These are phyloP conservation scores for Tenthredo notha DNA, from an alignment of 2,888 invertebrate species.

Conservation along the genomic window DNA sequence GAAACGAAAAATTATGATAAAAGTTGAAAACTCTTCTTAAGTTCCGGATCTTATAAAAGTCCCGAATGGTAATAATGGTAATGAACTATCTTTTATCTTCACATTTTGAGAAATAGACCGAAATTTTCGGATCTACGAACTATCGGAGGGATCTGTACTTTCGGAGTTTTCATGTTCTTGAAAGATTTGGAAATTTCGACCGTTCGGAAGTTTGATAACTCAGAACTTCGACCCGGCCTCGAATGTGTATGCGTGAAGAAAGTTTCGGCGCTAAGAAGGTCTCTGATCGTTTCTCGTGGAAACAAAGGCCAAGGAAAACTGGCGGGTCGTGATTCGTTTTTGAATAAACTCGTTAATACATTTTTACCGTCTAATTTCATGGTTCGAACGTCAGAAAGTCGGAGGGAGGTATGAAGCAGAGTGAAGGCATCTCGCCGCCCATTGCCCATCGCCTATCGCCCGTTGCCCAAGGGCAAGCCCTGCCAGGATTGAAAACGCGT, in stretches of 20 bases:
- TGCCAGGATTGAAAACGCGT: constrained; percentile 31
- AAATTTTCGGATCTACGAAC: too few species aligned
- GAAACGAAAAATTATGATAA: not conserved
- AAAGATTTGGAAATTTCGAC: too few species aligned
- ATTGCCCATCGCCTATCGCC: constrained; percentile 16
- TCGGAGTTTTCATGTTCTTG: too few species aligned
- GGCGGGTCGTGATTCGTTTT: constrained; percentile 22
- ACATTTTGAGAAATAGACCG: too few species aligned
- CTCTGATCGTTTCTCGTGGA: constrained; percentile 3
- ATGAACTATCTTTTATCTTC: too few species aligned
- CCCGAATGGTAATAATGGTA: too few species aligned
- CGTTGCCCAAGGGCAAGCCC: not conserved
- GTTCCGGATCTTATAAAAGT: too few species aligned
- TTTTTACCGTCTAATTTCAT: constrained; percentile 60
- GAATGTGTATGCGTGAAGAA: not conserved
- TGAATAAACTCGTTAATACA: constrained; percentile 45
- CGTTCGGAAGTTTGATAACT: too few species aligned
- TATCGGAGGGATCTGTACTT: too few species aligned
- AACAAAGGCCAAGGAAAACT: not conserved
- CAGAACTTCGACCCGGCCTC: too few species aligned
- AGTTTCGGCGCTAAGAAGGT: not conserved
- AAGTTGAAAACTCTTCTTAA: not conserved
- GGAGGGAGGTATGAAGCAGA: constrained; percentile 45
- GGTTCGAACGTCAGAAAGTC: constrained; percentile 55
- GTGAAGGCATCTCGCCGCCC: constrained; percentile 30